These are phyloP conservation scores for Anser cygnoides DNA, from an alignment of 2,113 vertebrate genomes.

Conservation along the genomic window DNA sequence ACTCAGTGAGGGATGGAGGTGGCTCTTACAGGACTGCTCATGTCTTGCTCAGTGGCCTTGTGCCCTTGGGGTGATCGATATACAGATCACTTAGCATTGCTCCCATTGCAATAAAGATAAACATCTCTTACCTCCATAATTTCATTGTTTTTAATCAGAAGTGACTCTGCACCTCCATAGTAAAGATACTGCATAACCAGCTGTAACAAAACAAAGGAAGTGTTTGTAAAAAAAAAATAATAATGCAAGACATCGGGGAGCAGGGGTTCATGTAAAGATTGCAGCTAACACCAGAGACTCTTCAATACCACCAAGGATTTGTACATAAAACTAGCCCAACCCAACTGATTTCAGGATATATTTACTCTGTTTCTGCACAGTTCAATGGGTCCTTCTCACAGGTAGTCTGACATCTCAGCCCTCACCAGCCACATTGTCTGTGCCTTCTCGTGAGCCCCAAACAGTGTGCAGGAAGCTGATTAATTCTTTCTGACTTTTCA, in stretches of 20 bases:
- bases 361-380: background rate
- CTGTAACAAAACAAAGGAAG: conserved; percentile 74
- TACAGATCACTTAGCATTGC: background rate
- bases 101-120: background rate
- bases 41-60: background rate
- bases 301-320: background rate
- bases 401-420: background rate
- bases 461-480: background rate
- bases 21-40: background rate
- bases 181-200: conserved; percentile 99
- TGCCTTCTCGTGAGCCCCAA: background rate
- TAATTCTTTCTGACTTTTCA: background rate
- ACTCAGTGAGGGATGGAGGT: background rate
- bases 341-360: background rate
- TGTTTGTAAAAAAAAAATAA: background rate
- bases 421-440: background rate
- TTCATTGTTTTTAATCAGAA: conserved; percentile 95
- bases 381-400: background rate
- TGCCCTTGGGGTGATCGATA: background rate
- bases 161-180: conserved; percentile 91
- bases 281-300: background rate
- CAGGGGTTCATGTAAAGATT: background rate
- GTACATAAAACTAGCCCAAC: background rate
- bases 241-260: background rate
- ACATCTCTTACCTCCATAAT: conserved; percentile 91